Evolutionary conservation across 2,113 vertebrate genomes (phyloP).

Genomic region (Callipepla squamata): DNA sequence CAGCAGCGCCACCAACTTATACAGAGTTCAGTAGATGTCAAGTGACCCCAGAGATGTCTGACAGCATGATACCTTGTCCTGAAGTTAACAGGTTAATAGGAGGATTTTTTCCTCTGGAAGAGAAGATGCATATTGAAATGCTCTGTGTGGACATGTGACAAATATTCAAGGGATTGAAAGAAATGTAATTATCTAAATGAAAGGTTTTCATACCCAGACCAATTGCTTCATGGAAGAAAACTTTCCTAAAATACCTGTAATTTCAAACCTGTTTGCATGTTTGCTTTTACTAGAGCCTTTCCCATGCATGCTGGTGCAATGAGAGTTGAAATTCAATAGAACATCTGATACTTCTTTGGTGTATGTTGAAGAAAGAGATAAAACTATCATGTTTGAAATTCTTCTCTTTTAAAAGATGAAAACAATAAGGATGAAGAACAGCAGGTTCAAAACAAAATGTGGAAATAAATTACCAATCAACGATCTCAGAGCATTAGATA

Average conservation of each 20-base stretch:
- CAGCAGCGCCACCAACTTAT: not conserved
- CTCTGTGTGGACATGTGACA: not conserved
- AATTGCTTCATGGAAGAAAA: not conserved
- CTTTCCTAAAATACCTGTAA: not conserved
- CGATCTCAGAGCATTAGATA: not conserved
- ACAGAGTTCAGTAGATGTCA: not conserved
- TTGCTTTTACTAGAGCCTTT: not conserved
- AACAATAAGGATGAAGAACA: not conserved
- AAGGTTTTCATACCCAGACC: not conserved
- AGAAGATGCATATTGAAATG: not conserved
- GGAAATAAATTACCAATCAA: not conserved
- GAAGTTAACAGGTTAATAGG: not conserved
- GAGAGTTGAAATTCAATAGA: not conserved
- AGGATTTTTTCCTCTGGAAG: not conserved
- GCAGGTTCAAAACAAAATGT: not conserved
- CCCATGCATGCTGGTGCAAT: not conserved
- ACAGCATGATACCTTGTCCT: not conserved
- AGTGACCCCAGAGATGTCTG: not conserved
- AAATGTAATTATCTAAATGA: not conserved
- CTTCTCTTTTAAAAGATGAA: not conserved
- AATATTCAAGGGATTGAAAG: not conserved
- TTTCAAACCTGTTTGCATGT: not conserved
- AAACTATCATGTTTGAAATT: not conserved
- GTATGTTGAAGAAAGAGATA: not conserved
- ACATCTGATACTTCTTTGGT: not conserved